A percentile compares a stretch with the other conserved stretches of the same genome.
phyloP scores from a whole-genome alignment of 2,888 invertebrate genomes.

The Polydrusus tereticollis region DNA sequence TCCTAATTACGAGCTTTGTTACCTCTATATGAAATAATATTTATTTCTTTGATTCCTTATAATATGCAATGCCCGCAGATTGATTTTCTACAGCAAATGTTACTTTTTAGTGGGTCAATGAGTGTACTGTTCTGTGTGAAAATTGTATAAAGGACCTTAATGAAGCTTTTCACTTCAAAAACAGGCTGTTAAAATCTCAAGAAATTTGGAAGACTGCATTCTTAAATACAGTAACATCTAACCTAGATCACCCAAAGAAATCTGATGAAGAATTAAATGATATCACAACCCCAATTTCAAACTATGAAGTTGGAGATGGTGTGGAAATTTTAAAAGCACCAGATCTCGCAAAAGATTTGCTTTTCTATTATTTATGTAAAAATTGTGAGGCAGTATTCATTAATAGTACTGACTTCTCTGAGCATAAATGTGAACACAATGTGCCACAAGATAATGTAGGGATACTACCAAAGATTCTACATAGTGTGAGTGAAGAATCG shows the following conservation, averaged over 20 bases:
- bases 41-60: no score
- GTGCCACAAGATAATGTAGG: background rate
- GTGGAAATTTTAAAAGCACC: background rate
- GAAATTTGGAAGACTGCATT: slow-evolving; percentile 48
- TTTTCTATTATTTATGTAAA: background rate
- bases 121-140: slow-evolving; percentile 45
- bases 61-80: background rate
- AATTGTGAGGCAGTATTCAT: background rate
- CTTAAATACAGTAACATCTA: background rate
- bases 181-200: slow-evolving; percentile 55
- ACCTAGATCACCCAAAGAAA: background rate
- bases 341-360: background rate
- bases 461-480: background rate
- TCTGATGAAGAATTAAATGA: background rate
- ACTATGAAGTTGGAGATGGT: background rate
- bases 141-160: slow-evolving; percentile 45
- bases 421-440: slow-evolving; percentile 5
- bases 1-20: no score
- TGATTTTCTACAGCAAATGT: background rate
- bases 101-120: slow-evolving; percentile 43
- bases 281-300: background rate
- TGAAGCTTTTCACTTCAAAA: slow-evolving; percentile 54
- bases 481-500: background rate
- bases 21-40: no score
- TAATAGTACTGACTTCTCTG: background rate